Evolutionary conservation across 2,113 vertebrate species (phyloP), one percentile per base, ranked within the genome.

Genomic region (Poeciliopsis occidentalis): DNA sequence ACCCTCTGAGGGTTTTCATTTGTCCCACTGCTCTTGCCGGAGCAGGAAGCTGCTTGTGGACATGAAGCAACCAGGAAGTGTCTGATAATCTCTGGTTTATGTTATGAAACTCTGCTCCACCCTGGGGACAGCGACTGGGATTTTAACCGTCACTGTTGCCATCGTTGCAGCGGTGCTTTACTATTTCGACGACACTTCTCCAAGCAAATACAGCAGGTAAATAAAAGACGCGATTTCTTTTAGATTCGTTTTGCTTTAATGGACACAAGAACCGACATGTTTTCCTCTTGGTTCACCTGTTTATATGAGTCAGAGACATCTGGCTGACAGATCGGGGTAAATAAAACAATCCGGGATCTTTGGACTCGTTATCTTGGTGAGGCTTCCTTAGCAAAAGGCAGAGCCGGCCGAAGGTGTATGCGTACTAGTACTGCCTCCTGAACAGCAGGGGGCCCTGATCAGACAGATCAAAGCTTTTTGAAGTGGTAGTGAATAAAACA

Each of bases 31-130:
- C 24, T 57, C 17, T 22, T 57, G 22, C 17, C 4, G 61, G 54
- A 41, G 29, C 73, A 65, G 79, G 51, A 32, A 64, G 4, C 7
- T n/a, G 27, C 64, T 24, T 0, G 29, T 27, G 1, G 6, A 67
- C 4, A n/a, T n/a, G 27, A 61, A 22, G 71, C 44, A 78, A 90
- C 76, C 87, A 89, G 92, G 93, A 94, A 94, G 91, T 85, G 3
- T 39, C 0, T 2, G 12, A 2, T 0, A 22, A 12, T 19, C 0
- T 0, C 31, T 5, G 0, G 27, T 67, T 37, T 13, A 4, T 76
- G 64, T 61, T n/a, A 76, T 91, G 82, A 90, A 64, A 66, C 24
- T 41, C 5, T 47, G 31, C 19, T 30, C 30, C 78, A 17, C 12
- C 24, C 79, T 84, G 4, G 76, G 84, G 24, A 90, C 67, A 60